Evolutionary conservation across 2,113 vertebrate genomes (phyloP), one percentile per base, ranked within the genome.

Genomic region (Myiozetetes cayanensis): DNA sequence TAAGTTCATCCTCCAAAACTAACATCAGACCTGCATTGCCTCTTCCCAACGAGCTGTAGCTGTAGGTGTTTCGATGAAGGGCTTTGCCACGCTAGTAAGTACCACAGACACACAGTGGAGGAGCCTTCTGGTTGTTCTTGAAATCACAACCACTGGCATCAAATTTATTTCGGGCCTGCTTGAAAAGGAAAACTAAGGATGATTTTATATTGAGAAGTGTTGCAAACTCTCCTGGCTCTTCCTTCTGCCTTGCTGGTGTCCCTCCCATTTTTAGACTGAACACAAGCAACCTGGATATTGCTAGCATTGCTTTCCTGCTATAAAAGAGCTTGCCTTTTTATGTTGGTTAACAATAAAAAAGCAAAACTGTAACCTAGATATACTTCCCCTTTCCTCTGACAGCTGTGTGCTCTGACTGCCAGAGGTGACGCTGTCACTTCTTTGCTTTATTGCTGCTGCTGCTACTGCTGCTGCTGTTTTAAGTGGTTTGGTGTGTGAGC

Each of bases 391-490:
- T 89, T 52, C 71, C 50, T 80, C 87, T 6, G 4, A 93, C 76
- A 33, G 63, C 63, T 0, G 0, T 76, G 85, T 43, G 68, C 63
- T 52, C 91, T 63, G 80, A 41, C 72, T 92, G 93, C 72, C 52
- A 37, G 78, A 72, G 83, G 25, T 61, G 72, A 79, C 23, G 5
- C 33, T 41, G 4, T 84, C 56, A 19, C 56, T 91, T 94, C 92
- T 94, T 96, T 93, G 94, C 95, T 97, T 37, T 87, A 61, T 96
- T 70, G 74, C 55, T 97, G 95, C 97, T 98, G 95, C 97, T 98
- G 41, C 41, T 41, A 9, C 37, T 37, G 95, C 97, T 98, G 97
- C 97, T 98, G 95, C 97, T 97, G 91, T 91, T 97, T 90, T 96
- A 92, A 92, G 82, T 96, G 96, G 86, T 90, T 96, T 96, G 85